A percentile compares a stretch with the other conserved stretches of the same genome.
Conservation (phyloP, 1,140 invertebrate species). For the Holotrichia oblita region DNA sequence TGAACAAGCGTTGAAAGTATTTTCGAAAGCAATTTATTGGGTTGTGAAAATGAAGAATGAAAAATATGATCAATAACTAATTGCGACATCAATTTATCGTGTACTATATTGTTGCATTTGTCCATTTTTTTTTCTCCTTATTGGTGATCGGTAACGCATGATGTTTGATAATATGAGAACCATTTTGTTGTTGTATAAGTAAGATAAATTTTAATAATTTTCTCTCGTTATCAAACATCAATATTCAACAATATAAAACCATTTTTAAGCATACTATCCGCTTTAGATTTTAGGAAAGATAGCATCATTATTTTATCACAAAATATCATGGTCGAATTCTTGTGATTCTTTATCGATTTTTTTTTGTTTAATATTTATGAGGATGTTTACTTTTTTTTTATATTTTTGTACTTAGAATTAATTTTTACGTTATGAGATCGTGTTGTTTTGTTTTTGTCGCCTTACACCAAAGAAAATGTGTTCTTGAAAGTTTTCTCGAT, state of each 20-base stretch:
- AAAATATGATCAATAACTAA: no score
- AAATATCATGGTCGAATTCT: background rate
- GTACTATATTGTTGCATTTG: no score
- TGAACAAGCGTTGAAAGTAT: no score
- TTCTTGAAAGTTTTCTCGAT: background rate
- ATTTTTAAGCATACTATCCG: constrained; percentile 7
- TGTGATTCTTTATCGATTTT: background rate
- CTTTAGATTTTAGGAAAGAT: background rate
- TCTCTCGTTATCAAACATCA: no score
- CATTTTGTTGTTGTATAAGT: no score
- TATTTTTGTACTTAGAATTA: constrained; percentile 28
- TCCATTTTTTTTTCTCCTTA: no score
- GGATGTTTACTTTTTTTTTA: background rate
- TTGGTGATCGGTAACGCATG: background rate
- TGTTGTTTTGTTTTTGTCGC: constrained; percentile 19
- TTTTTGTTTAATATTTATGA: background rate
- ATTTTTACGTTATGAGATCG: background rate
- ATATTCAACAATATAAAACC: background rate
- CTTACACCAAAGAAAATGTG: constrained; percentile 22
- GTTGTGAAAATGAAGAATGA: no score
- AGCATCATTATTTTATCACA: constrained; percentile 20
- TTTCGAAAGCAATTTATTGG: no score
- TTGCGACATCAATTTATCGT: no score
- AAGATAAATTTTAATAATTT: no score
- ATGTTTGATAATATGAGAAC: background rate